Evolutionary conservation across 2,113 vertebrate genomes (phyloP).

Genomic region (Regulus satrapa): DNA sequence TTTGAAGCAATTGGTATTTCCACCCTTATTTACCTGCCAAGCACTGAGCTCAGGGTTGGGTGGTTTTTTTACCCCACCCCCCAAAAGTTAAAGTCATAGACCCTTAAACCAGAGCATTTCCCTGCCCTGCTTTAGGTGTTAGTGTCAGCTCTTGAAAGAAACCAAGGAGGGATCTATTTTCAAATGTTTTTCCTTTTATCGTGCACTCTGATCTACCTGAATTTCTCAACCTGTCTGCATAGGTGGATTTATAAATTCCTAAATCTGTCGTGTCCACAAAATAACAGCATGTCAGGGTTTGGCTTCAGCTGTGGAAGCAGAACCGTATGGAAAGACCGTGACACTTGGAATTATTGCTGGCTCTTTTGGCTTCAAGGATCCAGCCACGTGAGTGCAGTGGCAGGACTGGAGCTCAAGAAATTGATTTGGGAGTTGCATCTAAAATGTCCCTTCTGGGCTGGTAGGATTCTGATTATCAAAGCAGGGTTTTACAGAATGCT

Average conservation of each 20-base stretch:
- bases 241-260: neutral
- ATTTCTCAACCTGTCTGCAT: neutral
- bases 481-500: neutral
- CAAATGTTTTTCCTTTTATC: neutral
- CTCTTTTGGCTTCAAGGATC: neutral
- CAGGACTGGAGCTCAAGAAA: neutral
- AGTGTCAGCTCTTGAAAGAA: neutral
- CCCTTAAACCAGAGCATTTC: neutral
- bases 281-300: neutral
- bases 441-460: neutral
- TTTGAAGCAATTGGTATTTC: neutral
- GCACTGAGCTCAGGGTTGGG: neutral
- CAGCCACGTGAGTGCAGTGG: neutral
- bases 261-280: neutral
- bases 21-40: neutral
- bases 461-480: neutral
- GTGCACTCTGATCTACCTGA: neutral
- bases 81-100: neutral
- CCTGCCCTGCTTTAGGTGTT: neutral
- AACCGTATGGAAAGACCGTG: neutral
- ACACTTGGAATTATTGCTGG: neutral
- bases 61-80: neutral
- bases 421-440: neutral
- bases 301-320: neutral
- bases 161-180: neutral